Evolutionary conservation across 2,888 invertebrate species (phyloP).

Genomic region (Pycnomerus fuliginosus): DNA sequence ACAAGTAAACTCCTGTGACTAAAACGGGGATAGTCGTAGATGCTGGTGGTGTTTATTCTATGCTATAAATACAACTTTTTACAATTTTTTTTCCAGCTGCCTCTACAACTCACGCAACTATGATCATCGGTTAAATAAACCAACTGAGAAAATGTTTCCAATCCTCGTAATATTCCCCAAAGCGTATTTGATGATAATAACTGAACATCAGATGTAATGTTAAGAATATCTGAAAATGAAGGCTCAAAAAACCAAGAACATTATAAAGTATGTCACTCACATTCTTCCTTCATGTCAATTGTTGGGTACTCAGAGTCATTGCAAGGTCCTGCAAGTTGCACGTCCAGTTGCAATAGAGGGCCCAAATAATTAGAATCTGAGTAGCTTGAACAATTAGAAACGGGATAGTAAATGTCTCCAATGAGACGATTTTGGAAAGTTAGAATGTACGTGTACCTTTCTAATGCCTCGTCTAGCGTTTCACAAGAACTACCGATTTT

Average conservation of each 20-base stretch:
- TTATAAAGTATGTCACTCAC: conserved; percentile 59
- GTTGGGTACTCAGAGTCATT: conserved; percentile 61
- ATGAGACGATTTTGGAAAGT: conserved; percentile 47
- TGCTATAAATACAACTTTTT: too few relatives aligned
- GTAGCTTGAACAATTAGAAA: conserved; percentile 8
- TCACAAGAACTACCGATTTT: conserved; percentile 1
- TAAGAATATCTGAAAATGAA: conserved; percentile 9
- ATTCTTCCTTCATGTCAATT: conserved; percentile 74
- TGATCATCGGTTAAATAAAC: too few relatives aligned
- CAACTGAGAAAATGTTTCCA: conserved; percentile 85
- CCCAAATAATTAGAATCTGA: conserved; percentile 41
- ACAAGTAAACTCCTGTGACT: conserved; percentile 77
- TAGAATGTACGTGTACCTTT: conserved; percentile 7
- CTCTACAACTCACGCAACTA: too few relatives aligned
- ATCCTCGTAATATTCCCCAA: conserved; percentile 83
- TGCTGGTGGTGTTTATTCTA: conserved; percentile 61
- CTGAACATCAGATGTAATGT: conserved; percentile 1
- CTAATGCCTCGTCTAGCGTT: conserved; percentile 2
- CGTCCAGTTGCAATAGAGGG: conserved; percentile 55
- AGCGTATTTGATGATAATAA: conserved; percentile 53
- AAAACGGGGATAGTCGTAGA: conserved; percentile 75
- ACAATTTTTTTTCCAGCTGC: too few relatives aligned
- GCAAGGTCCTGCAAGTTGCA: conserved; percentile 63
- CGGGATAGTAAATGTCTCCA: conserved; percentile 18
- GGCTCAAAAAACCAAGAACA: background rate